Evolutionary conservation across 2,113 vertebrate species (phyloP).

Genomic region (Alces alces): DNA sequence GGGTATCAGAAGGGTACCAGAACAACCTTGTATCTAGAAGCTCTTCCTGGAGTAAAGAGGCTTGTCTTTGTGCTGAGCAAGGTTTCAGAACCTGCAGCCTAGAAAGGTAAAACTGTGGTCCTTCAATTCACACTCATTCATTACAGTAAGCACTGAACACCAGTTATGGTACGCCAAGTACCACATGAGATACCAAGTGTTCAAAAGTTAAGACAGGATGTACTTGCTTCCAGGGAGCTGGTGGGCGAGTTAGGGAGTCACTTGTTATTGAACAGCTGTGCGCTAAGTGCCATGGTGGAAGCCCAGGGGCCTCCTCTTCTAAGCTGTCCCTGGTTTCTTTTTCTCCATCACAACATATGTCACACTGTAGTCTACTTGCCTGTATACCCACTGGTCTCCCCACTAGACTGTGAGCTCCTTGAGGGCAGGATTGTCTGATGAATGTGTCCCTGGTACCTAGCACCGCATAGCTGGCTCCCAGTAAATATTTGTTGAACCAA

Average conservation of each 20-base stretch:
- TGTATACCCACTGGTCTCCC: constrained; percentile 2
- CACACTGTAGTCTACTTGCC: not conserved
- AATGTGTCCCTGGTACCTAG: not conserved
- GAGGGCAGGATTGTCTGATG: not conserved
- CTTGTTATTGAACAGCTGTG: not conserved
- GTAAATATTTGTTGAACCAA: not conserved
- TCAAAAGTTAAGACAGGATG: not conserved
- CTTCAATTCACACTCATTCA: not conserved
- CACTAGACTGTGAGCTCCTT: constrained; percentile 2
- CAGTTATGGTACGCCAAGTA: not conserved
- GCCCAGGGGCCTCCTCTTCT: not conserved
- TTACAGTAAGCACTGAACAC: not conserved
- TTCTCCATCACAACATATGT: not conserved
- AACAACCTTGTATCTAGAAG: not conserved
- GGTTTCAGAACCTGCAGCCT: constrained; percentile 15
- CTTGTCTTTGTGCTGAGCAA: constrained; percentile 19
- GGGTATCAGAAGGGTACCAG: not conserved
- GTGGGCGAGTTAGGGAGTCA: not conserved
- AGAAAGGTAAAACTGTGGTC: not conserved
- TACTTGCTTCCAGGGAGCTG: not conserved
- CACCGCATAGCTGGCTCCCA: not conserved
- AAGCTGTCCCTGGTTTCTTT: constrained; percentile 9
- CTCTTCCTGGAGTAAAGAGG: constrained; percentile 19
- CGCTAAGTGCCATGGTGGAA: not conserved
- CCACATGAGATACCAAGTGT: not conserved